Percentiles rank a stretch among this genome's conserved stretches.
phyloP scores from a whole-genome alignment of 2,113 vertebrate species.

The Lophius piscatorius region DNA sequence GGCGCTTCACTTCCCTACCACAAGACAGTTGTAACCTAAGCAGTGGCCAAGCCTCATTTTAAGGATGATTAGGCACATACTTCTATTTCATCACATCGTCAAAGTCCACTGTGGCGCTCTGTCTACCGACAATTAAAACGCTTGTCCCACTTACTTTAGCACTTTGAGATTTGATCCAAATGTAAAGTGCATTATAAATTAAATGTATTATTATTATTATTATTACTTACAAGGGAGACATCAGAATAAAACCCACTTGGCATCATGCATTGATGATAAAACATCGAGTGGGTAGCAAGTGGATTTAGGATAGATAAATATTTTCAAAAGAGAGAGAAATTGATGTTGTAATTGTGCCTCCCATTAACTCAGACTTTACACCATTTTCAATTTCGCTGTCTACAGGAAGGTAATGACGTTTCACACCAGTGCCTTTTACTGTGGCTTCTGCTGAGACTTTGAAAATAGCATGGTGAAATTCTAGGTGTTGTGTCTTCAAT shows the following conservation, averaged over 20 bases:
- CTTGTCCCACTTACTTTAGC: constrained; percentile 13
- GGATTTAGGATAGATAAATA: neutral
- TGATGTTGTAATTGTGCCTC: constrained; percentile 12
- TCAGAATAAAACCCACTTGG: neutral
- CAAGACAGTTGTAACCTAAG: constrained; percentile 43
- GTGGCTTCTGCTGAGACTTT: constrained; percentile 19
- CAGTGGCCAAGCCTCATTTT: constrained; percentile 59
- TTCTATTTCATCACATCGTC: constrained; percentile 36
- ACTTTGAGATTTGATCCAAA: too few species aligned
- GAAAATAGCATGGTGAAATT: constrained; percentile 21
- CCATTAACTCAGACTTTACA: constrained; percentile 15
- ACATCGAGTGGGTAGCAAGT: too few species aligned
- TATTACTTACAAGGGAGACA: neutral
- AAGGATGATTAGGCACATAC: constrained; percentile 60
- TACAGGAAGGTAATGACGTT: constrained; percentile 39
- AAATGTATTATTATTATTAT: too few species aligned
- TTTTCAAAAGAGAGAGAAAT: constrained; percentile 28
- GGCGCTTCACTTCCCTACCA: constrained; percentile 23
- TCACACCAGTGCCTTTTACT: constrained; percentile 30
- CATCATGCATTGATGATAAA: neutral
- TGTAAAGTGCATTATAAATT: too few species aligned
- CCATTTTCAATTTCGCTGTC: constrained; percentile 39
- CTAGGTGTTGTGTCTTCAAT: constrained; percentile 15
- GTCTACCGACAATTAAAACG: constrained; percentile 7
- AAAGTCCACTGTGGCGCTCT: constrained; percentile 13